A percentile compares a stretch with the other conserved stretches of the same genome.
Conservation (phyloP, 2,113 vertebrate genomes). For the Nothoprocta perdicaria region DNA sequence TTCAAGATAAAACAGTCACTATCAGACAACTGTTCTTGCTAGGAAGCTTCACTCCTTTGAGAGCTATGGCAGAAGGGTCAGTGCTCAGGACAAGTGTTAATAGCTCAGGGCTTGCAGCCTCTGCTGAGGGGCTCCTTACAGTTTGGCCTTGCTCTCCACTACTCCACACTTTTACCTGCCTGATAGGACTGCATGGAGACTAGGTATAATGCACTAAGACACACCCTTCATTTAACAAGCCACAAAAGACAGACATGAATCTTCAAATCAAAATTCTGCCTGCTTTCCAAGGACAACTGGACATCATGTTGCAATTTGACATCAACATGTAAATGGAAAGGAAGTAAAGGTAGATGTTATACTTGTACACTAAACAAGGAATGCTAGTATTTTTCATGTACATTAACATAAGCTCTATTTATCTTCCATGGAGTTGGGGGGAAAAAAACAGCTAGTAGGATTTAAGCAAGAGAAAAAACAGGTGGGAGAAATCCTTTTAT, state of each 20-base stretch:
- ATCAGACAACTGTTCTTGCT: background rate
- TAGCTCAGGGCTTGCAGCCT: background rate
- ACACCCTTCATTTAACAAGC: background rate
- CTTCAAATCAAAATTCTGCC: background rate
- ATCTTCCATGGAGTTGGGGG: background rate
- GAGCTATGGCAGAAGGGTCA: too few species aligned
- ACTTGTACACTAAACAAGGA: rapidly evolving
- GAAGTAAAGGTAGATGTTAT: background rate
- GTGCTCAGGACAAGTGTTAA: background rate
- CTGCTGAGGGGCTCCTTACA: background rate
- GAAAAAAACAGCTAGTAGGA: background rate
- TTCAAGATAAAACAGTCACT: rapidly evolving
- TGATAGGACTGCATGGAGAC: background rate
- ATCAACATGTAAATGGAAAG: background rate
- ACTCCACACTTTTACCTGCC: background rate
- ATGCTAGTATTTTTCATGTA: background rate
- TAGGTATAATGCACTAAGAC: background rate
- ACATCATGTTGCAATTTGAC: background rate
- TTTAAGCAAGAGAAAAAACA: background rate
- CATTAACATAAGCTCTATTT: background rate
- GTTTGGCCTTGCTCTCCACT: background rate
- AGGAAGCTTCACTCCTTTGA: too few species aligned
- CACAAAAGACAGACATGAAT: background rate
- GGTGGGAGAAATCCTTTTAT: background rate
- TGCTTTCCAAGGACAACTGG: background rate